phyloP scores from a whole-genome alignment of 2,113 vertebrate species.

The Tachysurus fulvidraco region DNA sequence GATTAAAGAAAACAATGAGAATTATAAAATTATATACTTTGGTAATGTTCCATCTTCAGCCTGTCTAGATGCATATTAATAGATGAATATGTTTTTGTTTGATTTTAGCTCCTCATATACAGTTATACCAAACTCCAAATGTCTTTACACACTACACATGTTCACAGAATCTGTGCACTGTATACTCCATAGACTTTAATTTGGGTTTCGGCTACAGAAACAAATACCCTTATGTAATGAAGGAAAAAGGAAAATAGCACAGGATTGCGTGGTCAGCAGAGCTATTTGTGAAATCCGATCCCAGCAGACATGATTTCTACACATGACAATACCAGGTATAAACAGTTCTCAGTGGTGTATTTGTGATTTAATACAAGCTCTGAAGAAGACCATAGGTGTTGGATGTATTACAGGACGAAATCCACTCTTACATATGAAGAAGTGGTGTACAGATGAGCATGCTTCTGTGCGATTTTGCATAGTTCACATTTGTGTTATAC shows the following conservation, averaged over 20 bases:
- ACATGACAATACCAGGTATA: not conserved
- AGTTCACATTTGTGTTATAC: not conserved
- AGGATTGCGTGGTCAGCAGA: not conserved
- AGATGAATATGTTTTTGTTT: not conserved
- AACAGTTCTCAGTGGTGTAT: not conserved
- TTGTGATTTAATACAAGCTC: slow-evolving; percentile 7
- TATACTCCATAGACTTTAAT: not conserved
- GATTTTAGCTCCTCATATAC: not conserved
- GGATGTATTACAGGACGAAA: not conserved
- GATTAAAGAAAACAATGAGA: not conserved
- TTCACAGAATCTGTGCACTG: not conserved
- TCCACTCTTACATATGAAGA: not conserved
- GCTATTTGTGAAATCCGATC: not conserved
- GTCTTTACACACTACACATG: not conserved
- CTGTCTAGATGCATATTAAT: not conserved
- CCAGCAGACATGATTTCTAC: not conserved
- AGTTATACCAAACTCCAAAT: not conserved
- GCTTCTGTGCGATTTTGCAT: not conserved
- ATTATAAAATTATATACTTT: not conserved
- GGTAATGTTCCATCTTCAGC: not conserved
- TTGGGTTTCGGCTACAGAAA: not conserved
- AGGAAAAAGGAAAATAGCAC: not conserved
- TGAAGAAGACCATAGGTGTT: not conserved
- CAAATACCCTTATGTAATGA: not conserved
- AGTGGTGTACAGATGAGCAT: not conserved